Base-by-base conservation (phyloP, 2,888 invertebrate genomes). In the Leptarthrus brevirostris region DNA sequence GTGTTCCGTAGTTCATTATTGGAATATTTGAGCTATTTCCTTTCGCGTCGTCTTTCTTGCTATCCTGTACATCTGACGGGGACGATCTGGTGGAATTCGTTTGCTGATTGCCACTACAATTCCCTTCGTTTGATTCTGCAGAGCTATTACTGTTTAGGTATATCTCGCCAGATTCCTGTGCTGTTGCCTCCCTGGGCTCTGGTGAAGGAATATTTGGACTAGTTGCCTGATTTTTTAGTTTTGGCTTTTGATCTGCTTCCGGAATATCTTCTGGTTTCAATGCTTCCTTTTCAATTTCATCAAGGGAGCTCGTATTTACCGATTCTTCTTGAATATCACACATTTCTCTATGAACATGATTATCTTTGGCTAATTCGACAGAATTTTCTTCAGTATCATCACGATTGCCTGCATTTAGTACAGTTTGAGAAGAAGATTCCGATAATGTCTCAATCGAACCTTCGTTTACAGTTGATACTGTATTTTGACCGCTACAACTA, bases 211-310 rank as follows among this genome's bases (percentile, higher is more conserved):
- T 84, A 75, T 85, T 85, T 73, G 85, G 85, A 81, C 85, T 85
- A 75, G 85, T 85, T 72, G 85, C 85, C 80, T 85, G 85, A 77
- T 84, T 82, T 77, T 85, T 85, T 71, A 83, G 83, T 78, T 83
- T 85, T 74, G 84, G 85, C 76, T 84, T 82, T 78, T 84, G 84
- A 72, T 83, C 83, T n/a, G n/a, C n/a, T 76, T 81, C 81, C 74
- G 81, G 82, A 76, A 81, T 80, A 79, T 83, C 82, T 52, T 82
- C 82, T 74, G 82, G 82, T 34, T 74, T 34, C 47, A 71, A 40
- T 64, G 53, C 34, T n/a, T 73, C 12, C 69, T 79, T 79, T 53
- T 75, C 72, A 40, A 73, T 74, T 49, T 78, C 78, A 66, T 74
- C 79, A 36, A 56, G 30, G 22, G 76, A 70, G 49, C 64, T 74